A percentile compares a stretch with the other conserved stretches of the same genome.
Evolutionary conservation across 2,888 invertebrate genomes (phyloP).

Genomic region (Scaeva pyrastri): DNA sequence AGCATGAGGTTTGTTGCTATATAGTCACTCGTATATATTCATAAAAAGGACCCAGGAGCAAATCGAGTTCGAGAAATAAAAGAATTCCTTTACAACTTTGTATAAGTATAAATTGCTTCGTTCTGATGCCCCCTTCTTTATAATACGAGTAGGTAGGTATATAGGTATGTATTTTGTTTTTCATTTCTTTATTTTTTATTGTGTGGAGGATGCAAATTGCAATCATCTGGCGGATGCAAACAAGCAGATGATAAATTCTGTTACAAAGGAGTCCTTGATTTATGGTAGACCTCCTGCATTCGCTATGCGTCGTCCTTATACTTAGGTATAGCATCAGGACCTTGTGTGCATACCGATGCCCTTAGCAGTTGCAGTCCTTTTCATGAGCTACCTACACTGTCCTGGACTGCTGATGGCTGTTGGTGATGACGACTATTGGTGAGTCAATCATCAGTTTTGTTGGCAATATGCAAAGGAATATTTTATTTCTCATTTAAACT

Average conservation of each 20-base stretch:
- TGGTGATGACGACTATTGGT: not conserved
- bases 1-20: not conserved
- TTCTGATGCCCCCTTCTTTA: too few relatives aligned
- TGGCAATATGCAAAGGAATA: not conserved
- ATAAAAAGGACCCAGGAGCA: slow-evolving; percentile 23
- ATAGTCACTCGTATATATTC: not conserved
- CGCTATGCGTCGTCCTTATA: not conserved
- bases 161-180: not conserved
- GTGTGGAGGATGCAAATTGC: slow-evolving; percentile 58
- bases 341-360: too few relatives aligned
- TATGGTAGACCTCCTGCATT: slow-evolving; percentile 53
- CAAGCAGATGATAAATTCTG: slow-evolving; percentile 72
- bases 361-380: slow-evolving; percentile 46
- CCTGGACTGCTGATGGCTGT: not conserved
- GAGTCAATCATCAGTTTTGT: not conserved
- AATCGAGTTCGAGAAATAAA: slow-evolving; percentile 25
- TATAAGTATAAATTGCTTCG: slow-evolving; percentile 21
- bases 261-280: slow-evolving; percentile 73
- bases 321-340: not conserved
- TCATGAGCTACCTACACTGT: slow-evolving; percentile 16
- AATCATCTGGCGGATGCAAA: slow-evolving; percentile 73
- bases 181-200: slow-evolving; percentile 1
- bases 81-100: slow-evolving; percentile 17
- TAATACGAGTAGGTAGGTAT: not conserved
- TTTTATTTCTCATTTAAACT: slow-evolving; percentile 2